Base-by-base conservation (phyloP, 2,888 invertebrate species). In the Hypomecis punctinalis region DNA sequence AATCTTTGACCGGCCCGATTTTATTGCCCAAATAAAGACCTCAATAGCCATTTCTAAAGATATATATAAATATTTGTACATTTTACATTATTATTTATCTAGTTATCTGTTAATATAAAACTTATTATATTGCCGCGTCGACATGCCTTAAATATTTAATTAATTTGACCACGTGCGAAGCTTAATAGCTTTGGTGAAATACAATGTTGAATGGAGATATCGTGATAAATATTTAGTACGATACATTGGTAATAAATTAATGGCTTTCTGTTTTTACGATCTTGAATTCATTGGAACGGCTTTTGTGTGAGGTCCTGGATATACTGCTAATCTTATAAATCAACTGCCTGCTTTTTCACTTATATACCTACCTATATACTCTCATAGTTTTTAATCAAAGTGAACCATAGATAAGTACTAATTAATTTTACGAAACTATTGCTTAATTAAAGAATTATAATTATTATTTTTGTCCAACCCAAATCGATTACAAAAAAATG, bases 151-250 rank as follows among this genome's bases (percentile, higher is more conserved):
- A 68, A 61, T 70, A 60, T 57, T 58, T 64, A 66, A 68, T 70
- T 58, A 58, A 23, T 47, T 65, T 49, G 1, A 51, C 62, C 67
- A 72, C 70, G 72, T 70, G 72, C 66, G 67, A 53, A 23, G 45
- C 63, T 66, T 63, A 52, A 67, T 66, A 52, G 56, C 48, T 57
- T 63, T 60, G 49, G 63, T 68, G 66, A 68, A 67, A 61, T 63
- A 69, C 68, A 63, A 68, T 71, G 69, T 70, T 61, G 63, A 54
- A 66, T 68, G 63, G 66, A 70, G 61, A 66, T 64, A 65, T 61
- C 9, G 65, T 68, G 59, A 70, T 69, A 70, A 70, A 67, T 71
- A 63, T 66, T 65, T 65, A 63, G 58, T 56, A 57, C 60, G 60
- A 61, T 37, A 65, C 63, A 65, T 61, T 54, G 65, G 59, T 52